A percentile compares a stretch with the other conserved stretches of the same genome.
Evolutionary conservation across 1,140 invertebrate species (phyloP).

Genomic region (Heliothis virescens): DNA sequence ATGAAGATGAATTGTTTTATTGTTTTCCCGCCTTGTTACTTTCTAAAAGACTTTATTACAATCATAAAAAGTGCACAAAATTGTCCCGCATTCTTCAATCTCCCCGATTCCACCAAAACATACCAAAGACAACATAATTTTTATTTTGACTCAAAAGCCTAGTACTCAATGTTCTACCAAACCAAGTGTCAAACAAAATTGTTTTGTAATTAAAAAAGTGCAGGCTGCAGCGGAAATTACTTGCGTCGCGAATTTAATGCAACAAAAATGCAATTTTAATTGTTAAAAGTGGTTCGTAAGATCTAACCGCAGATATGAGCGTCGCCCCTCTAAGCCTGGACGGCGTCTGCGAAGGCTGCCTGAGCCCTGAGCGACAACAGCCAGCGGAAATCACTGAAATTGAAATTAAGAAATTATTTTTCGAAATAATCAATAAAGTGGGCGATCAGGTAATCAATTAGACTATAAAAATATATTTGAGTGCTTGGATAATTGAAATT

Average conservation of each 20-base stretch:
- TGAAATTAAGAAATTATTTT: conserved; percentile 51
- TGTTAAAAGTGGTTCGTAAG: neutral
- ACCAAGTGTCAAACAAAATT: neutral
- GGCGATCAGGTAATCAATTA: conserved; percentile 42
- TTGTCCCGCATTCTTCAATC: too few species aligned
- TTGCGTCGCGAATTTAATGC: neutral
- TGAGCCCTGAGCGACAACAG: conserved; percentile 59
- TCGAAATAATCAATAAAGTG: conserved; percentile 44
- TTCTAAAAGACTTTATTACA: too few species aligned
- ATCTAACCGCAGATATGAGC: neutral
- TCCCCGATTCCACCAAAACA: neutral
- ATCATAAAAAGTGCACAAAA: too few species aligned
- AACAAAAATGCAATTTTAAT: neutral
- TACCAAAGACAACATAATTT: neutral
- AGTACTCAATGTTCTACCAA: neutral
- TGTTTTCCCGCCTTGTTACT: too few species aligned
- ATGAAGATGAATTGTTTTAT: neutral
- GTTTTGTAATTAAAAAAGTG: conserved; percentile 17
- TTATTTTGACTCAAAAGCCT: neutral
- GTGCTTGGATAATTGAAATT: too few species aligned
- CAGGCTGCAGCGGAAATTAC: neutral
- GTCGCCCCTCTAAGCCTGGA: neutral
- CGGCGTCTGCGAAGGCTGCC: conserved; percentile 62
- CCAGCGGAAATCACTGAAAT: conserved; percentile 42
- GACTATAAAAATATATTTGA: too few species aligned